phyloP scores from a whole-genome alignment of 1,140 invertebrate genomes.

The Melanaphis sacchari region DNA sequence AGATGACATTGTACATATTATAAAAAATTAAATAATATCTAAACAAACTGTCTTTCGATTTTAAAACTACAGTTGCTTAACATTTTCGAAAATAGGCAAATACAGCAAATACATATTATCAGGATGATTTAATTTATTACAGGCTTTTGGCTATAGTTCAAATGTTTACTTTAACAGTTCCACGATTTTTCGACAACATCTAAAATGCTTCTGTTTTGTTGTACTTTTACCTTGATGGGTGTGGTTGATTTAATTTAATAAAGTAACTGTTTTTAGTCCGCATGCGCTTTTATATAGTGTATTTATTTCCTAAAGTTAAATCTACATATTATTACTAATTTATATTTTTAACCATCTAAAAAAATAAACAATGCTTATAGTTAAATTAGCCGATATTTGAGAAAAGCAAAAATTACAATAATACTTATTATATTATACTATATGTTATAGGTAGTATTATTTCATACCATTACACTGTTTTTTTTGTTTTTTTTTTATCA shows the following conservation, averaged over 20 bases:
- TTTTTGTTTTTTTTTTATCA: not conserved
- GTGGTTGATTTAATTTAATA: slow-evolving; percentile 16
- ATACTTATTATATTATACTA: too few relatives aligned
- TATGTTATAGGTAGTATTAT: too few relatives aligned
- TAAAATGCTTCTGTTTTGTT: not conserved
- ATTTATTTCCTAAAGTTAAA: not conserved
- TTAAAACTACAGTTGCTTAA: not conserved
- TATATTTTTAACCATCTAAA: not conserved
- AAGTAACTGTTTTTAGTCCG: not conserved
- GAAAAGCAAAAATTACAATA: not conserved
- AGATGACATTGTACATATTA: not conserved
- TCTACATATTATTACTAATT: not conserved
- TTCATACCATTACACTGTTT: not conserved
- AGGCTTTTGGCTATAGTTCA: not conserved
- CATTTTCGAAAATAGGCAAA: not conserved
- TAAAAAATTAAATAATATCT: not conserved
- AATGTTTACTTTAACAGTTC: not conserved
- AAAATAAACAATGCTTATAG: not conserved
- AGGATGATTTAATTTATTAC: not conserved
- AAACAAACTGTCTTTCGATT: not conserved
- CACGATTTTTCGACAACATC: not conserved
- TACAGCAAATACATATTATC: not conserved
- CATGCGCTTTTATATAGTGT: not conserved
- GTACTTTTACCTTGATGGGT: not conserved
- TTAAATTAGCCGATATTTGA: not conserved